Evolutionary conservation across 2,113 vertebrate genomes (phyloP).

Genomic region (Prietella phreatophila): DNA sequence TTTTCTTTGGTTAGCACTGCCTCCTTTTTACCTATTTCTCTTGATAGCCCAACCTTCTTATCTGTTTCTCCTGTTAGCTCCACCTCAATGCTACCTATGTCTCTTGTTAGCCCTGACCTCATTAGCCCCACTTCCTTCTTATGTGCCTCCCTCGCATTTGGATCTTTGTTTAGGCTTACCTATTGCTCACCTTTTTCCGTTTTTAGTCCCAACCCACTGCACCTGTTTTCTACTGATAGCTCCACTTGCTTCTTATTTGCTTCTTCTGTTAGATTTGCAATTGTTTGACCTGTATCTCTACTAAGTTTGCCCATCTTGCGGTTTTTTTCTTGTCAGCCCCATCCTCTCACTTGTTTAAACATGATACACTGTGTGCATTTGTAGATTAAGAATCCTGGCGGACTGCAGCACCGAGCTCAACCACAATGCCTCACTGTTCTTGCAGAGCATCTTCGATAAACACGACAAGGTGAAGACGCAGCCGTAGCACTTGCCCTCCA

Average conservation of each 20-base stretch:
- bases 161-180: not conserved
- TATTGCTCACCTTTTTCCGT: not conserved
- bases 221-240: not conserved
- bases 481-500: not conserved
- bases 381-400: slow-evolving; percentile 86
- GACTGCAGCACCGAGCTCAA: slow-evolving; percentile 97
- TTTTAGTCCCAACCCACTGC: not conserved
- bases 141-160: not conserved
- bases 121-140: not conserved
- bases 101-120: too few species aligned
- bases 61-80: not conserved
- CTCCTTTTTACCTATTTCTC: not conserved
- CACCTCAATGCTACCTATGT: not conserved
- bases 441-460: slow-evolving; percentile 97
- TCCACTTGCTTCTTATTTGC: not conserved
- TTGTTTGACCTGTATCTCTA: not conserved
- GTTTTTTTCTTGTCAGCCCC: not conserved
- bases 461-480: slow-evolving; percentile 85
- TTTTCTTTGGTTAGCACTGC: not conserved
- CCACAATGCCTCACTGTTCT: slow-evolving; percentile 94
- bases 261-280: not conserved
- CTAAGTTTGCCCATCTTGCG: not conserved
- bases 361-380: slow-evolving; percentile 20
- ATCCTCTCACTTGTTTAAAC: not conserved
- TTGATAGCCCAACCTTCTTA: not conserved